Base-by-base conservation (phyloP, 2,797 vertebrate genomes). In the Myotis pilosus region DNA sequence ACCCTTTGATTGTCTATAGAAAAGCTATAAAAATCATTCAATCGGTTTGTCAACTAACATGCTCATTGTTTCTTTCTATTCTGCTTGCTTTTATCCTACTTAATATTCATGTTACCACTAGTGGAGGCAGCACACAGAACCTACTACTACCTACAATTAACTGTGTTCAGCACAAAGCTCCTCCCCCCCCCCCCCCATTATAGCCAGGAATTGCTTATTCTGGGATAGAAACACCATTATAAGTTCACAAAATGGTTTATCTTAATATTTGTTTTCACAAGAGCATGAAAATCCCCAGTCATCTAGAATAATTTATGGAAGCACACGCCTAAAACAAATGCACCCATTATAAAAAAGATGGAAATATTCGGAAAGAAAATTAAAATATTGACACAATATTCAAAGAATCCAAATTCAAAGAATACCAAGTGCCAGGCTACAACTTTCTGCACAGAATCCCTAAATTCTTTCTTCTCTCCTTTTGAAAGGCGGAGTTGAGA, bases 11-110 rank as follows among this genome's bases (percentile, higher is more conserved):
- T 66, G 79, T 33, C 82, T 86, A 53, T 36, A 53, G 23, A 64
- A 90, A 96, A 95, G 51, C 22, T n/a, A 62, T 22, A 80, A 78
- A 93, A 95, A 87, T 30, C 10, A 89, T 25, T 60, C 51, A 74
- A 11, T 47, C 38, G 9, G 2, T 23, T 86, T 79, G 51, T 87
- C 53, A 49, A 41, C 33, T 76, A 38, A 49, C 28, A 72, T 1
- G 25, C 15, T 85, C 15, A 30, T 51, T 78, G 12, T 44, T 82
- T 64, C 47, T 74, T 69, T 82, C 69, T 86, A 7, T 57, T 55
- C 53, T 79, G 60, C 2, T 60, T 62, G 10, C 57, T 92, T 62
- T 72, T 53, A 79, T 57, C 30, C 64, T 41, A 75, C 36, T 49
- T 80, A 68, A 88, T 49, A 89, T 22, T 69, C 38, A 79, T 74